phyloP scores from a whole-genome alignment of 2,113 vertebrate genomes.

The Thymallus thymallus region DNA sequence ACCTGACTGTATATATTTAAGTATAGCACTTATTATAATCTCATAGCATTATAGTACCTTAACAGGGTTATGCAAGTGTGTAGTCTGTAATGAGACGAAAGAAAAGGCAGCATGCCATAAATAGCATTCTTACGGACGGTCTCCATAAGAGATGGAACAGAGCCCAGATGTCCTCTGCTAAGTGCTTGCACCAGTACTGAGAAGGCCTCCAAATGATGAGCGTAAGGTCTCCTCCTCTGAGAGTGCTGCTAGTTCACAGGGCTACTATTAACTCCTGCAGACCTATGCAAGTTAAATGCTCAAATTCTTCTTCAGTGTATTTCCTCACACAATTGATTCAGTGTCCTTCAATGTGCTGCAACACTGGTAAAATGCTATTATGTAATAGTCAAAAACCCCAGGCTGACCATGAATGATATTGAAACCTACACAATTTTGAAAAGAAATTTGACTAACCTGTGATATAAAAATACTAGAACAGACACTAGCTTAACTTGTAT shows the following conservation, averaged over 20 bases:
- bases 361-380: no score
- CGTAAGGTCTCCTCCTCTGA: slow-evolving; percentile 20
- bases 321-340: background rate
- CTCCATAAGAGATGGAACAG: slow-evolving; percentile 22
- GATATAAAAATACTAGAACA: no score
- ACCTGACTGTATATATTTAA: no score
- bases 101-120: slow-evolving; percentile 28
- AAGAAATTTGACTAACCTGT: no score
- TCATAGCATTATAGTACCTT: no score
- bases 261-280: slow-evolving; percentile 28
- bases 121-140: slow-evolving; percentile 20
- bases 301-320: slow-evolving; percentile 15
- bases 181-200: slow-evolving; percentile 45
- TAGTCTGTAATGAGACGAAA: background rate
- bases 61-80: background rate
- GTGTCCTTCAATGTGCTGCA: no score
- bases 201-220: slow-evolving; percentile 51
- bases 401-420: no score
- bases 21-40: no score
- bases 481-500: background rate
- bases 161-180: slow-evolving; percentile 41
- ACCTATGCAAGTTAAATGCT: slow-evolving; percentile 31
- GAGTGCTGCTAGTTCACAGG: slow-evolving; percentile 26
- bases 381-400: no score
- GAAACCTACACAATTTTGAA: no score